A percentile compares a stretch with the other conserved stretches of the same genome.
Conservation (phyloP, 2,113 vertebrate species). For the Gadus chalcogrammus region DNA sequence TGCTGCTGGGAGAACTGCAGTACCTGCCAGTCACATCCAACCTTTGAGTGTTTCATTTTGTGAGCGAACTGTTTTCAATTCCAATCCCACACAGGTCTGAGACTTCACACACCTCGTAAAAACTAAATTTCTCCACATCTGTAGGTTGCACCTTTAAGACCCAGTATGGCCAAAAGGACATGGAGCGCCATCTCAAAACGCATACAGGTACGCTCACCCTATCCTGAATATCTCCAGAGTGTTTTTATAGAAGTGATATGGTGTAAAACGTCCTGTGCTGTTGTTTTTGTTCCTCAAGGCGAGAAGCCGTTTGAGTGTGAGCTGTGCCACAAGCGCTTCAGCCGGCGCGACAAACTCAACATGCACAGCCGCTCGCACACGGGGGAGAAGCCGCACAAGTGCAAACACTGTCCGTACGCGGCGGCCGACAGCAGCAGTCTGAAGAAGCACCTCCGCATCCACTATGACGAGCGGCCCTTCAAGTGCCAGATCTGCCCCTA, state of each 20-base stretch:
- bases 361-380: slow-evolving; percentile 94
- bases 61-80: background rate
- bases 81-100: background rate
- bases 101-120: slow-evolving; percentile 12
- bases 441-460: slow-evolving; percentile 94
- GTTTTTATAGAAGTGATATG: rapidly evolving
- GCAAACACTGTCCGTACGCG: slow-evolving; percentile 87
- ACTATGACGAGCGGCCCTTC: slow-evolving; percentile 91
- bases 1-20: background rate
- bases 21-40: slow-evolving; percentile 18
- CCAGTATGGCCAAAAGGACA: slow-evolving; percentile 96
- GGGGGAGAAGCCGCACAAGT: slow-evolving; percentile 94
- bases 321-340: slow-evolving; percentile 90
- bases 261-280: background rate
- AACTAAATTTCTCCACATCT: slow-evolving; percentile 1
- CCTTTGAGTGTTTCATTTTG: slow-evolving; percentile 21
- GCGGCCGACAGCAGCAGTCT: slow-evolving; percentile 96
- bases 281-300: slow-evolving; percentile 67
- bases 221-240: background rate
- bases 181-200: slow-evolving; percentile 94
- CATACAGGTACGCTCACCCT: slow-evolving; percentile 81
- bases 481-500: slow-evolving; percentile 98
- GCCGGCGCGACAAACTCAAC: slow-evolving; percentile 93
- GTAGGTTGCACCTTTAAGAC: slow-evolving; percentile 97
- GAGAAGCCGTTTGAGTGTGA: slow-evolving; percentile 96